Base-by-base conservation (phyloP, 2,797 vertebrate genomes). In the Leptodactylus fallax region DNA sequence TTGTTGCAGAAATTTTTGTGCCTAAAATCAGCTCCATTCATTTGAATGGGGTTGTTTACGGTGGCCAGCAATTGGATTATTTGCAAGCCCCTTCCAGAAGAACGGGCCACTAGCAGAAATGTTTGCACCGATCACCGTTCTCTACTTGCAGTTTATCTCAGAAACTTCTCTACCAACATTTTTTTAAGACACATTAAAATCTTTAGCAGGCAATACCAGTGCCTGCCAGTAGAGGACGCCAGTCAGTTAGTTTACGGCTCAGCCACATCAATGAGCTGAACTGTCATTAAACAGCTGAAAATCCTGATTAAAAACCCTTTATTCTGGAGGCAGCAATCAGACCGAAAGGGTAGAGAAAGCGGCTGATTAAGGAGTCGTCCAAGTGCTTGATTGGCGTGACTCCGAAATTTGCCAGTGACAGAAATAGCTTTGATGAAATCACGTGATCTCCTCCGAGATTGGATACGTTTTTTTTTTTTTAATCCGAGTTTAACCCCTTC, bases 381-480 rank as follows among this genome's bases (percentile, higher is more conserved):
- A 86, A 84, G 89, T 82, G 84, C 82, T 69, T 83, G 84, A 88
- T 83, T 87, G 84, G 89, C 65, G 25, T 86, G 65, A 77, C 81
- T 61, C 55, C 72, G 79, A 83, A 86, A 86, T 90, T 77, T 88
- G 79, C 83, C 67, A 71, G 45, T 27, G 60, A 83, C 79, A 83
- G 14, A 79, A 27, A 71, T 10, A 87, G 84, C 84, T 79, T 86
- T 86, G 45, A 82, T 88, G 72, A 78, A 88, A 86, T 56, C 80
- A 7, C 0, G 21, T 1, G 60, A 12, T 65, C 79, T 27, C 86
- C 82, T 72, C 71, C 25, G 7, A 84, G 83, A 84, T 58, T 60
- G 55, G 27, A 63, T 74, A 77, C 71, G 16, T 76, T 76, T 53
- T 53, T 53, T 8, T 36, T 83, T 11, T 47, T 61, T 77, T 77